Base-by-base conservation (phyloP, 1,140 invertebrate genomes). In the Sitobion miscanthi region DNA sequence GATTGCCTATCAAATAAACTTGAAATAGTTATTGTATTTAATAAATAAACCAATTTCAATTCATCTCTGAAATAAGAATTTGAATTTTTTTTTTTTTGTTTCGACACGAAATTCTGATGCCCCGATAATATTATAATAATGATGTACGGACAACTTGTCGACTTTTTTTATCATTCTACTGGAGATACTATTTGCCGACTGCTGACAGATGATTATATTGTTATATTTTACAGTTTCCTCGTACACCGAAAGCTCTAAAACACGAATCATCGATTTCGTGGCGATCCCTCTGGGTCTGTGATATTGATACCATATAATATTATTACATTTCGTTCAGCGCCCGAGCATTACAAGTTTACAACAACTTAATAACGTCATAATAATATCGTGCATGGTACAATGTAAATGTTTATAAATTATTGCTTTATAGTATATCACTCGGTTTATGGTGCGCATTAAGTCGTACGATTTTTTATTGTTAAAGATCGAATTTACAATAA, bases 281-380 rank as follows among this genome's bases (percentile, higher is more conserved):
- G 62, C 30, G 14, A 69, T 77, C 20, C 30, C 30, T 69, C 30
- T n/a, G n/a, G 30, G 14, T 77, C n/a, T 0, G 30, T 2, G 14
- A 77, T n/a, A 77, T n/a, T 77, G 62, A 77, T n/a, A 77, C n/a
- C n/a, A 69, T n/a, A 69, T n/a, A 77, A 77, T 77, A 77, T n/a
- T 77, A 35, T 77, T 77, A 17, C 30, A n/a, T n/a, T 77, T n/a
- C n/a, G 14, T 77, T 77, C 62, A 77, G 62, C n/a, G 14, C 11
- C 14, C 30, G 30, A 77, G 1, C 14, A 30, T n/a, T 17, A 77
- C 14, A n/a, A 77, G n/a, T 77, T 77, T 77, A 77, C 30, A 77
- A 77, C 30, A 4, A 77, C 62, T 77, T 77, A 77, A 77, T 77
- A 77, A 77, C 62, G 30, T 77, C 62, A n/a, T 35, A 77, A 77